Conservation (phyloP, 2,113 vertebrate species). For the Trogon melanurus region DNA sequence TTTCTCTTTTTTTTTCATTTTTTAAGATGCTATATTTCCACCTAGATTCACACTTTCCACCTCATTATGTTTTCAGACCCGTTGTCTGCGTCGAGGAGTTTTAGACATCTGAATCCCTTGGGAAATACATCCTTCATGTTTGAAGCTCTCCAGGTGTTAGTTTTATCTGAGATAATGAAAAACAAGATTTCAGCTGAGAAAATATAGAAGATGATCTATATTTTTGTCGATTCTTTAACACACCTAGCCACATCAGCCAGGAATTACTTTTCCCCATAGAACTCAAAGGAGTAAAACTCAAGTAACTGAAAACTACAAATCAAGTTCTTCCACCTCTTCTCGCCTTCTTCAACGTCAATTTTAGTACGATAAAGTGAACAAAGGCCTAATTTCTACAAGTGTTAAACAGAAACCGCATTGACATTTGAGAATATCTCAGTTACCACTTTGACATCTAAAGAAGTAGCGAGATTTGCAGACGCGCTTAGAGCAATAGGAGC, state of each 20-base stretch:
- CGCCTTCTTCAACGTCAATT: neutral
- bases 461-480: neutral
- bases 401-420: slow-evolving; percentile 3
- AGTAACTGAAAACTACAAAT: neutral
- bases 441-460: slow-evolving; percentile 44
- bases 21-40: neutral
- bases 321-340: neutral
- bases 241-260: rapidly evolving
- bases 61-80: neutral
- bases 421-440: slow-evolving; percentile 57
- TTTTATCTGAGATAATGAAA: neutral
- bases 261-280: neutral
- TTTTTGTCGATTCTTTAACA: neutral
- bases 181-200: neutral
- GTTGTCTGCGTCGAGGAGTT: neutral
- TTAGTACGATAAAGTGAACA: neutral
- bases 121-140: neutral
- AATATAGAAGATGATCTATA: neutral
- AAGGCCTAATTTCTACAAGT: neutral
- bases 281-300: neutral
- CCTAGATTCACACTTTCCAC: neutral
- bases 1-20: neutral
- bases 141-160: neutral
- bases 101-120: slow-evolving; percentile 5
- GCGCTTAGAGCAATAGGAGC: slow-evolving; percentile 1